Evolutionary conservation across 2,888 invertebrate species (phyloP).

Genomic region (Macrophya alboannulata): DNA sequence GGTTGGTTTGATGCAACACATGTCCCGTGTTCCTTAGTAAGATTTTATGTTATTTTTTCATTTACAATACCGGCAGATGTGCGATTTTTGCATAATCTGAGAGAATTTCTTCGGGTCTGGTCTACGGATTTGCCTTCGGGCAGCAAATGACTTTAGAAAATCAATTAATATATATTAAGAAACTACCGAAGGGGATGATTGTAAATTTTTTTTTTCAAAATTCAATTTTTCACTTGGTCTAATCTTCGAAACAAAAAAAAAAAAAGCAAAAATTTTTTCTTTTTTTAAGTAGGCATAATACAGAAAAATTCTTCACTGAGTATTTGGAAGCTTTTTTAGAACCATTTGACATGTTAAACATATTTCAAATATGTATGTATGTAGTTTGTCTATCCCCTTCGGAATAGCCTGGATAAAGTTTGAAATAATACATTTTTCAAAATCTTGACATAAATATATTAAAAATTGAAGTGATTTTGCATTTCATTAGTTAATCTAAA

Average conservation of each 20-base stretch:
- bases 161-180: conserved; percentile 22
- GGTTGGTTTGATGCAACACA: conserved; percentile 88
- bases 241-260: too few species aligned
- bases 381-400: background rate
- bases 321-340: background rate
- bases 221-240: background rate
- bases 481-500: conserved; percentile 10
- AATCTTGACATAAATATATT: background rate
- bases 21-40: conserved; percentile 84
- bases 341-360: background rate
- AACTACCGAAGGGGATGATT: conserved; percentile 11
- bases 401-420: background rate
- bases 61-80: background rate
- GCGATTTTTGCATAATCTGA: conserved; percentile 25
- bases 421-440: background rate
- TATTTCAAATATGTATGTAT: background rate
- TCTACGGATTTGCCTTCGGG: background rate
- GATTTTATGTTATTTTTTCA: conserved; percentile 15
- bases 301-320: background rate
- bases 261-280: background rate
- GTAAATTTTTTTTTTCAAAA: background rate
- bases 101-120: conserved; percentile 1
- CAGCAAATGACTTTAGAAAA: conserved; percentile 10
- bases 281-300: background rate
- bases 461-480: background rate